A percentile compares a stretch with the other conserved stretches of the same genome.
Conservation (phyloP, 2,797 vertebrate genomes). For the Melanotaenia parkinsoni region DNA sequence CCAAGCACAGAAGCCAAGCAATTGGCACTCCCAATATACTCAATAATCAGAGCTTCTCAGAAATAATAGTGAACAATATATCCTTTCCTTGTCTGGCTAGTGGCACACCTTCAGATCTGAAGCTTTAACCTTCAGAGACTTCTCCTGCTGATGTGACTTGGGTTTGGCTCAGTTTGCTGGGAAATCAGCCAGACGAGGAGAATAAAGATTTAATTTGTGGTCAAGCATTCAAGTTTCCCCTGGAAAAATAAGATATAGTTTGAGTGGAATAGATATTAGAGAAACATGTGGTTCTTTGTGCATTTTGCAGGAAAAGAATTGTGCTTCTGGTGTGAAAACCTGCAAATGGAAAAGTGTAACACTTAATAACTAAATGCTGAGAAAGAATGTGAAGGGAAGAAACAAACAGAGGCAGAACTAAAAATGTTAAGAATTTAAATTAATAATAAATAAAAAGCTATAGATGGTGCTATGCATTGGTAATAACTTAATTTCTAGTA, state of each 20-base stretch:
- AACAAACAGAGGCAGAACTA: not conserved
- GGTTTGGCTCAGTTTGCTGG: slow-evolving; percentile 54
- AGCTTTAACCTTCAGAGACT: slow-evolving; percentile 67
- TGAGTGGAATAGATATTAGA: slow-evolving; percentile 33
- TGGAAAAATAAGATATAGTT: slow-evolving; percentile 57
- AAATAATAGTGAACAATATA: slow-evolving; percentile 57
- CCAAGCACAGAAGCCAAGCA: slow-evolving; percentile 16
- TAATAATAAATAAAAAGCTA: not conserved
- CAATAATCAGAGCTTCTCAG: slow-evolving; percentile 52
- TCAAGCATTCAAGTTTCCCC: slow-evolving; percentile 47
- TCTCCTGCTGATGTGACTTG: slow-evolving; percentile 68
- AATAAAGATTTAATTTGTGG: slow-evolving; percentile 53
- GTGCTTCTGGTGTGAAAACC: slow-evolving; percentile 18
- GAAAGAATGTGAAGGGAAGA: not conserved
- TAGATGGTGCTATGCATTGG: not conserved
- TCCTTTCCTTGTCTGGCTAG: slow-evolving; percentile 51
- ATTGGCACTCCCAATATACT: slow-evolving; percentile 7
- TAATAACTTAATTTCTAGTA: not conserved
- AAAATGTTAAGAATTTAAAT: not conserved
- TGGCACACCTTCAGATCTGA: slow-evolving; percentile 71
- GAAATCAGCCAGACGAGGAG: slow-evolving; percentile 62
- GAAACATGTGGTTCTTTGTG: slow-evolving; percentile 15
- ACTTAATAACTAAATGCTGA: not conserved
- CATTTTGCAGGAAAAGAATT: slow-evolving; percentile 23
- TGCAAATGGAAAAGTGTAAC: not conserved